These are phyloP conservation scores for Xanthia icteritia DNA, from an alignment of 2,888 invertebrate species.

Conservation along the genomic window DNA sequence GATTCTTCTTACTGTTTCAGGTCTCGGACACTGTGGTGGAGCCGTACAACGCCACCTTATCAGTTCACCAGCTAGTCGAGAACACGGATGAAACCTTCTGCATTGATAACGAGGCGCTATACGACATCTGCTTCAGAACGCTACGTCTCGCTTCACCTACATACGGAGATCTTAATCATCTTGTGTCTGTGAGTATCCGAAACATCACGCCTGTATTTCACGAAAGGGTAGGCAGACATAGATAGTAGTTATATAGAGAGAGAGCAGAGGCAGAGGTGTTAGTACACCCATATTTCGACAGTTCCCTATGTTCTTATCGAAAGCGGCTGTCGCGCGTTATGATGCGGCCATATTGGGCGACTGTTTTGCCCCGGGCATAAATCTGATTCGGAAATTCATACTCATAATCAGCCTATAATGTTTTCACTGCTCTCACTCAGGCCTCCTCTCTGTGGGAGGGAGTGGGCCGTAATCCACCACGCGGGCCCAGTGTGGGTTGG, in stretches of 20 bases:
- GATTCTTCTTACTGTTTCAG: constrained; percentile 65
- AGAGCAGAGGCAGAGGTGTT: neutral
- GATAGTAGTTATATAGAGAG: too few relatives aligned
- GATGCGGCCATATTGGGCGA: neutral
- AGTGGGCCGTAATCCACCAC: too few relatives aligned
- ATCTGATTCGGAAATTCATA: neutral
- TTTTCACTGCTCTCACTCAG: too few relatives aligned
- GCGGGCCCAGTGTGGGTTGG: too few relatives aligned
- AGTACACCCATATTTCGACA: too few relatives aligned
- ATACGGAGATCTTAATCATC: constrained; percentile 97
- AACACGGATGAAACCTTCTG: constrained; percentile 97
- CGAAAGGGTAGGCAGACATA: too few relatives aligned
- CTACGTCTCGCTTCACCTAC: constrained; percentile 95
- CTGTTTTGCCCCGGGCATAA: too few relatives aligned
- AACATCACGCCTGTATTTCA: neutral
- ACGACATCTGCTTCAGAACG: constrained; percentile 97
- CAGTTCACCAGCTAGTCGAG: constrained; percentile 96
- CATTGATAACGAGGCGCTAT: constrained; percentile 97
- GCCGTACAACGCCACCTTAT: constrained; percentile 96
- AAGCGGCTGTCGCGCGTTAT: neutral
- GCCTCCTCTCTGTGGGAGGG: neutral
- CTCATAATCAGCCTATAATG: too few relatives aligned
- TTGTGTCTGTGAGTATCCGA: constrained; percentile 91
- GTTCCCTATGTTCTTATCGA: too few relatives aligned
- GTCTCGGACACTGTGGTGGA: constrained; percentile 96